phyloP scores from a whole-genome alignment of 1,140 invertebrate species.

The Apis florea region DNA sequence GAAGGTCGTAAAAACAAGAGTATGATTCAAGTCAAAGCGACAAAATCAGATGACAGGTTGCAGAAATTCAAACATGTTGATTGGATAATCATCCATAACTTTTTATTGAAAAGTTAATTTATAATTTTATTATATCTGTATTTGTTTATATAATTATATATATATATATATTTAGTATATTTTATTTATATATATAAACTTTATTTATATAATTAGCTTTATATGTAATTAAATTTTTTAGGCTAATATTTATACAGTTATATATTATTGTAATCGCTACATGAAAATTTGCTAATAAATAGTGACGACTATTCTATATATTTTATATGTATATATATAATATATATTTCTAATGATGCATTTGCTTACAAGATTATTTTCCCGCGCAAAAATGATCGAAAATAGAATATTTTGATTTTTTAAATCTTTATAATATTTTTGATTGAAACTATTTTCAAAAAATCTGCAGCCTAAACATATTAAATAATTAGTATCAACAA shows the following conservation, averaged over 20 bases:
- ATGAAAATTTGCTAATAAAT: too few relatives aligned
- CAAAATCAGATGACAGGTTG: conserved; percentile 30
- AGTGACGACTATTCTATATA: too few relatives aligned
- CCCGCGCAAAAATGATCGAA: too few relatives aligned
- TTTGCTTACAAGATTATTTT: too few relatives aligned
- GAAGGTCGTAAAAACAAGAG: conserved; percentile 67
- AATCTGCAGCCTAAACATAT: too few relatives aligned
- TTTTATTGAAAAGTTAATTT: background rate
- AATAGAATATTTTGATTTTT: too few relatives aligned
- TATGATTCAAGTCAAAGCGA: conserved; percentile 17
- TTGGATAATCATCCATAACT: conserved; percentile 31
- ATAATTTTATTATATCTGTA: background rate
- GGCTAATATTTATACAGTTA: background rate
- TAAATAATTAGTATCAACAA: too few relatives aligned
- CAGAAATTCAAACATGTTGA: conserved; percentile 16
- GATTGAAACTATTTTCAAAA: too few relatives aligned
- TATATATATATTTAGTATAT: background rate
- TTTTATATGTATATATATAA: too few relatives aligned
- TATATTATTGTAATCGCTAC: too few relatives aligned
- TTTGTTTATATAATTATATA: background rate
- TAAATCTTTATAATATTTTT: too few relatives aligned
- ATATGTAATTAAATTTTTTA: background rate
- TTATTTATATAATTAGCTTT: background rate
- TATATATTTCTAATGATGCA: background rate
- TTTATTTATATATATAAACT: background rate